Conservation (phyloP, 2,113 vertebrate genomes). For the Zosterops japonicus region DNA sequence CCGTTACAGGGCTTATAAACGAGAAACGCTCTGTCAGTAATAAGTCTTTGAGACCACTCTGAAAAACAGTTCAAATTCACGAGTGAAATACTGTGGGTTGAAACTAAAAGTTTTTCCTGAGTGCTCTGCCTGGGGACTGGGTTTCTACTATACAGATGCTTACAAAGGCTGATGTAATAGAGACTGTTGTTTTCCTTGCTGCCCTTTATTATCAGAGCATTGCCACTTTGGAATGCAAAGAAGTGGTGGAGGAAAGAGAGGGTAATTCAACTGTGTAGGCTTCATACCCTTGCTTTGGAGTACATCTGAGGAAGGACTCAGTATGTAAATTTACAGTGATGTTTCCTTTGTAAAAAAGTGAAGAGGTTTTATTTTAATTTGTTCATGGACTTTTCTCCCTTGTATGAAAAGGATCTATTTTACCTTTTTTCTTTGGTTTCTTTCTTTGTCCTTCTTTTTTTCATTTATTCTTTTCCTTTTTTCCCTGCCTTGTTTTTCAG, state of each 20-base stretch:
- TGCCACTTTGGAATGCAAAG: not conserved
- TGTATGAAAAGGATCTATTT: not conserved
- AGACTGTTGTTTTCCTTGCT: not conserved
- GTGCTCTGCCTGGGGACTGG: not conserved
- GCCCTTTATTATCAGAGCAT: not conserved
- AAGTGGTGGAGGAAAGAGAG: not conserved
- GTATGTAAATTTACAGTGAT: not conserved
- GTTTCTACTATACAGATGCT: not conserved
- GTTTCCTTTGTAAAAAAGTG: not conserved
- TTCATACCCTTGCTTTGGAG: not conserved
- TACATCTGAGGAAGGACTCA: not conserved
- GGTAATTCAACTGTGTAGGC: not conserved
- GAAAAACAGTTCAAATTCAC: not conserved
- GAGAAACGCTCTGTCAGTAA: not conserved
- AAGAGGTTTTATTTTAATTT: not conserved
- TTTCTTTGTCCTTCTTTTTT: not conserved
- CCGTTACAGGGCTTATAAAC: not conserved
- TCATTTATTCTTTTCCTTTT: rapidly evolving
- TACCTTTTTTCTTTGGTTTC: not conserved
- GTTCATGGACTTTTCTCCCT: not conserved
- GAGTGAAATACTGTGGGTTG: not conserved
- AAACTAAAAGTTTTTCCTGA: not conserved
- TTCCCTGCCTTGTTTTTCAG: not conserved
- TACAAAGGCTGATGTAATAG: not conserved
- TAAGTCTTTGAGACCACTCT: not conserved